Conservation (phyloP, 2,888 invertebrate genomes). For the Tiliacea citrago region DNA sequence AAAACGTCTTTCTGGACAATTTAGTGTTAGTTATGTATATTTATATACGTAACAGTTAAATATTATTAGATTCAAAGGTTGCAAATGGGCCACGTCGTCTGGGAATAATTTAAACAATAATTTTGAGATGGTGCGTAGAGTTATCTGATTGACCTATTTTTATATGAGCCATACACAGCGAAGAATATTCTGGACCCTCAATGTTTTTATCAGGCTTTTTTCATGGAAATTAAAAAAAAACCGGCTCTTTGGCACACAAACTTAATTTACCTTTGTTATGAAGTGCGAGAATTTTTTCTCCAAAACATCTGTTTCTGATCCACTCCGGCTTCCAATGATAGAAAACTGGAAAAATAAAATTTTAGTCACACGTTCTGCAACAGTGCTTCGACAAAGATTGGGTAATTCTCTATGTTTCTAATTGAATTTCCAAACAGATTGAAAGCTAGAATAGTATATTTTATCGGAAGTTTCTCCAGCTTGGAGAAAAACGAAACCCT, state of each 20-base stretch:
- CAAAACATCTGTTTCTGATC: neutral
- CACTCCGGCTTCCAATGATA: neutral
- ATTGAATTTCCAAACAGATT: neutral
- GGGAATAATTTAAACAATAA: conserved; percentile 44
- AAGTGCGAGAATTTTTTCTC: neutral
- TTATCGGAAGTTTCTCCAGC: neutral
- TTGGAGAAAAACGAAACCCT: no score
- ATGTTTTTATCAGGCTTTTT: neutral
- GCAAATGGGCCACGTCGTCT: conserved; percentile 38
- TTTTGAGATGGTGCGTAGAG: conserved; percentile 8
- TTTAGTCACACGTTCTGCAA: neutral
- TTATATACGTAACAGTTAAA: conserved; percentile 26
- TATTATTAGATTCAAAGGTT: conserved; percentile 34
- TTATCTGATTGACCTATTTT: conserved; percentile 32
- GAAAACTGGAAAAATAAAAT: neutral
- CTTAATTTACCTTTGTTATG: neutral
- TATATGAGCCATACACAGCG: neutral
- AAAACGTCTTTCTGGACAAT: conserved; percentile 37
- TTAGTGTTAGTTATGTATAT: conserved; percentile 43
- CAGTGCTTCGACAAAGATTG: neutral
- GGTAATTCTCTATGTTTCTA: neutral
- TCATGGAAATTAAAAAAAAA: neutral
- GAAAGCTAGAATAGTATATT: neutral
- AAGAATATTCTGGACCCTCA: neutral
- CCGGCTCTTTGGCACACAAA: neutral